phyloP scores from a whole-genome alignment of 2,888 invertebrate genomes.

The Eremobia ochroleuca region DNA sequence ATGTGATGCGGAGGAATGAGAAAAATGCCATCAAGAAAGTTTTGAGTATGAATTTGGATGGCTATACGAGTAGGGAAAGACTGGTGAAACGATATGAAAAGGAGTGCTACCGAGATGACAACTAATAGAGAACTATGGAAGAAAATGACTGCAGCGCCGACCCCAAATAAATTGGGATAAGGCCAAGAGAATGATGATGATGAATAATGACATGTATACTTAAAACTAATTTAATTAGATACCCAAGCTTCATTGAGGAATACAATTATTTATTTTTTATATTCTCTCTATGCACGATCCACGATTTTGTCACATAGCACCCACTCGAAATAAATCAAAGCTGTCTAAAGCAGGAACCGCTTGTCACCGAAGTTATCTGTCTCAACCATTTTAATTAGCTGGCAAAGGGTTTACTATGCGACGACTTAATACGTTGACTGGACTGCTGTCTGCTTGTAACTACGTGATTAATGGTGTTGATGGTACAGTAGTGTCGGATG shows the following conservation, averaged over 20 bases:
- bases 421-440: slow-evolving; percentile 43
- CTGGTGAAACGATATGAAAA: not conserved
- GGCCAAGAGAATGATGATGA: not conserved
- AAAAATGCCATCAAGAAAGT: not conserved
- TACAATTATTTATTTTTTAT: not conserved
- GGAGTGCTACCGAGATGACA: not conserved
- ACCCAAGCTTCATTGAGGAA: not conserved
- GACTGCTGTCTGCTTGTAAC: slow-evolving; percentile 43
- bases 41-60: not conserved
- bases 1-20: not conserved
- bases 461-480: slow-evolving; percentile 57
- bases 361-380: slow-evolving; percentile 65
- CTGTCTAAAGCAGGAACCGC: slow-evolving; percentile 67
- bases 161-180: not conserved
- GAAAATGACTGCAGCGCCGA: too few species aligned
- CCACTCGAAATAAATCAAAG: slow-evolving; percentile 73
- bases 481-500: not conserved
- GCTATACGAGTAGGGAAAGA: not conserved
- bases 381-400: slow-evolving; percentile 71
- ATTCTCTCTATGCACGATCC: not conserved
- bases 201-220: not conserved
- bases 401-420: slow-evolving; percentile 65
- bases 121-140: not conserved
- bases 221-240: not conserved
- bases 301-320: slow-evolving; percentile 21